Percentiles rank a stretch among this genome's conserved stretches.
These are phyloP conservation scores for Erinaceus europaeus DNA, from an alignment of 2,113 vertebrate species.

Conservation along the genomic window DNA sequence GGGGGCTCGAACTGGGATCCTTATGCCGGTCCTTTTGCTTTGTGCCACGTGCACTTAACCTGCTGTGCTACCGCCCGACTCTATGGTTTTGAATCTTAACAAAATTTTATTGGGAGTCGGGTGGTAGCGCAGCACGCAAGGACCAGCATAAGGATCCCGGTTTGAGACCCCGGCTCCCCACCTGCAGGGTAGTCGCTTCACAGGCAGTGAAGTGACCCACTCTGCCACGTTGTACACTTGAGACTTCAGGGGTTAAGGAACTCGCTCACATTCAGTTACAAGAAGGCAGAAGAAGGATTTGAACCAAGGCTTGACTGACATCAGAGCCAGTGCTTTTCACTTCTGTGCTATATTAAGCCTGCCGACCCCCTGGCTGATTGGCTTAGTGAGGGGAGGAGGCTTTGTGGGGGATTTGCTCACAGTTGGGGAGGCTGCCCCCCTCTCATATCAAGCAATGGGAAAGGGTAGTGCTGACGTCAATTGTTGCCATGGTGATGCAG, in stretches of 20 bases:
- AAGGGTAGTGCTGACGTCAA: slow-evolving; percentile 71
- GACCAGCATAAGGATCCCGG: too few species aligned
- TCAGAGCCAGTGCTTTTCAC: slow-evolving; percentile 51
- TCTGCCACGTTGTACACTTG: background rate
- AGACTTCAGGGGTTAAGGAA: slow-evolving; percentile 47
- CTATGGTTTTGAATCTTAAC: too few species aligned
- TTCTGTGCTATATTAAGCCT: slow-evolving; percentile 67
- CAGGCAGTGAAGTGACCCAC: background rate
- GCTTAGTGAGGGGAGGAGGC: slow-evolving; percentile 53
- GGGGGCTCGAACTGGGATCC: too few species aligned
- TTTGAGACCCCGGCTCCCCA: too few species aligned
- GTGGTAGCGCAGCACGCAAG: too few species aligned
- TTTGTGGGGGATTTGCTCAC: slow-evolving; percentile 62
- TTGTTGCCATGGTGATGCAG: slow-evolving; percentile 67
- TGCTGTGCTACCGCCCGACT: too few species aligned
- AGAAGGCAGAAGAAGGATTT: slow-evolving; percentile 14
- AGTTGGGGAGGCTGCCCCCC: slow-evolving; percentile 61
- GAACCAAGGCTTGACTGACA: slow-evolving; percentile 60
- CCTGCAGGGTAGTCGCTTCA: background rate
- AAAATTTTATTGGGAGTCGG: too few species aligned
- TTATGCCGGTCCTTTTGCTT: too few species aligned
- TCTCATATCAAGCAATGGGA: slow-evolving; percentile 53
- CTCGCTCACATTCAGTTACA: slow-evolving; percentile 26
- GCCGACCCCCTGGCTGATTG: slow-evolving; percentile 62
- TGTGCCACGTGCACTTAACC: too few species aligned